Base-by-base conservation (phyloP, 2,888 invertebrate genomes). In the Drosophila neotestacea region DNA sequence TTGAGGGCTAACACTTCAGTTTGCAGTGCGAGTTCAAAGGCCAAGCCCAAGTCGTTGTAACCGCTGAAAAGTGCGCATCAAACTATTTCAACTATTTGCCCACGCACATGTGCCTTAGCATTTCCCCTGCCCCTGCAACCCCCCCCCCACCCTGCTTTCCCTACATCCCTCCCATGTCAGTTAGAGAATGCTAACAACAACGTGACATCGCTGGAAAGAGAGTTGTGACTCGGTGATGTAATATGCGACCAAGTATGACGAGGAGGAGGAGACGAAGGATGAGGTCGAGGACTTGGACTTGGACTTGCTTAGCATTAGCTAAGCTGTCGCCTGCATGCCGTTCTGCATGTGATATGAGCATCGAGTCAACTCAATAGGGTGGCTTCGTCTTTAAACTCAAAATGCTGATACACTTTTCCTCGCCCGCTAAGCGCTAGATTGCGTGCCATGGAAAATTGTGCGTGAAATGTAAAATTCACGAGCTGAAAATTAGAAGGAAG, bases 371-470 rank as follows among this genome's bases (percentile, higher is more conserved):
- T 61, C 46, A 16, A 7, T 52, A 32, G 52, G 58, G 34, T 39
- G 52, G 42, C 58, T 59, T 22, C 22, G 22, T 22, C 22, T 22
- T 60, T 47, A 58, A 61, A 34, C 55, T 52, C 47, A 32, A 46
- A 48, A 64, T 34, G 44, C 60, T 61, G 66, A 58, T 50, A 48
- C 60, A 70, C 63, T 72, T 75, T 62, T 58, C 32, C 32, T 13
- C 41, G 36, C 66, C 63, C 65, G 68, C 71, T 85, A 88, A 89
- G 84, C 88, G 83, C 69, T 75, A 77, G 80, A 88, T 90, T 88
- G 90, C 90, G 90, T 90, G 90, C 81, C 73, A 83, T 77, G 85
- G 81, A 89, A 88, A 86, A 89, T 89, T 90, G 90, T 89, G 90
- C 90, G 90, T 90, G 85, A 90, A 90, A 87, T 90, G 90, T 89